Base-by-base conservation (phyloP, 2,888 invertebrate species). In the Desoria tigrina region DNA sequence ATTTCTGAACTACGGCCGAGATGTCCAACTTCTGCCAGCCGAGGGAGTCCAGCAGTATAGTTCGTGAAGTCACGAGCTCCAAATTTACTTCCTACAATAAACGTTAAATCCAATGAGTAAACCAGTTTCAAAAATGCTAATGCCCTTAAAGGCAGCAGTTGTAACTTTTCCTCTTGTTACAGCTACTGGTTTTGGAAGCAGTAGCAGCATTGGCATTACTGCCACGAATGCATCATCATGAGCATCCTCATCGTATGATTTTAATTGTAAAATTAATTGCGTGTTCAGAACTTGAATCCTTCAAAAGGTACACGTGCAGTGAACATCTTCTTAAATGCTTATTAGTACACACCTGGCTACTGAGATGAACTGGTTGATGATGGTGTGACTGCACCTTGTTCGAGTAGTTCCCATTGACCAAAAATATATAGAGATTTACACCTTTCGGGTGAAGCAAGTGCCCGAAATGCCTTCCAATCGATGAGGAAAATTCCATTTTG, bases 21-120 rank as follows among this genome's bases (percentile, higher is more conserved):
- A 94, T 84, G 82, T 94, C 91, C 76, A 94, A 84, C 77, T 90
- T 90, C 80, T 90, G 90, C 94, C 94, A 94, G 56, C 90, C 92
- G 72, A 88, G 84, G 70, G 86, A 83, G 56, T 86, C 83, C 63
- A 86, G 84, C 78, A 87, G 84, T 76, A 88, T 83, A 57, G 82
- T 78, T 66, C 83, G 81, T 9, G 85, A 84, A 49, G 84, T 82
- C 74, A 84, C 80, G 79, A 87, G 79, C 78, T 84, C 83, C 60
- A 86, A 84, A 60, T 84, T 81, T 39, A 75, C 73, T 32, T 75
- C 72, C 74, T 77, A 70, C 53, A 69, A 66, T 56, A 27, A 51
- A 16, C 14, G 24, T 14, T 18, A 7, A 9, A 26, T 23, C 7
- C 24, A 7, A 6, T 24, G 21, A 26, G 21, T 23, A 51, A 51